Conservation (phyloP, 2,888 invertebrate genomes). For the Folsomia candida region DNA sequence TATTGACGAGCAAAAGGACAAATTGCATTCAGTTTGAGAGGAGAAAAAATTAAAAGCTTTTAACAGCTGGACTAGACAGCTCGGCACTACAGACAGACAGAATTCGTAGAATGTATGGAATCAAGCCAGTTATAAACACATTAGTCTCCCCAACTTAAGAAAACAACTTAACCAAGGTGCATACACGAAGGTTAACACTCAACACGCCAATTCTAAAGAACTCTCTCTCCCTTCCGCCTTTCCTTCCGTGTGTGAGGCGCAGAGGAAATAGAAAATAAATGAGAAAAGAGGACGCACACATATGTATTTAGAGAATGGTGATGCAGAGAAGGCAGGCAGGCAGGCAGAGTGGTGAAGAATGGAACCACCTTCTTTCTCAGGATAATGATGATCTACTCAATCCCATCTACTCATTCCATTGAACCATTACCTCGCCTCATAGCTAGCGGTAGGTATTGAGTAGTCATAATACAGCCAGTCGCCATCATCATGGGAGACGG, state of each 20-base stretch:
- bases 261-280: background rate
- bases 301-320: background rate
- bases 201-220: slow-evolving; percentile 1
- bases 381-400: background rate
- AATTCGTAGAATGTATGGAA: background rate
- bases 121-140: background rate
- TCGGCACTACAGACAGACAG: background rate
- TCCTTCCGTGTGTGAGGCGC: background rate
- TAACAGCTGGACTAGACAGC: background rate
- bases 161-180: background rate
- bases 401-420: background rate
- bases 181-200: background rate
- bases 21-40: background rate
- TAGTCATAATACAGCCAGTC: background rate
- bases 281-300: background rate
- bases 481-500: too few species aligned
- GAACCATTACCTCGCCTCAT: background rate
- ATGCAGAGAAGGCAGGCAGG: too few species aligned
- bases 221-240: background rate
- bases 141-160: background rate
- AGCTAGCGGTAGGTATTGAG: background rate
- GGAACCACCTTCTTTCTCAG: background rate
- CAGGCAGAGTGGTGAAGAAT: background rate
- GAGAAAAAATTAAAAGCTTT: slow-evolving; percentile 5
- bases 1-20: background rate